Conservation (phyloP, 2,797 vertebrate genomes). For the Pantherophis alleghaniensis region DNA sequence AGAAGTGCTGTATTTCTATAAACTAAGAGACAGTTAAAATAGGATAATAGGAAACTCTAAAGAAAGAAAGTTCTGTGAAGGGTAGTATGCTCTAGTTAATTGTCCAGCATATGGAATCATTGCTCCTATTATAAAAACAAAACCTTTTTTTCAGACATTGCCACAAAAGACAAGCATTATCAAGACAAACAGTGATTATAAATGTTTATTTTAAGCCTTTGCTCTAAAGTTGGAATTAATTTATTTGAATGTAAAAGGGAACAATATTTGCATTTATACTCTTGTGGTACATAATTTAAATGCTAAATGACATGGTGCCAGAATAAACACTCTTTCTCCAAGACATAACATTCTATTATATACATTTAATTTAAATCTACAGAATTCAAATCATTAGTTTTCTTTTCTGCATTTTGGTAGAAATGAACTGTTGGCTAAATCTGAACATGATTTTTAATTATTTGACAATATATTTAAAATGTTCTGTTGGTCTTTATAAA, state of each 20-base stretch:
- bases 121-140: background rate
- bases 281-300: background rate
- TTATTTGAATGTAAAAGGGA: background rate
- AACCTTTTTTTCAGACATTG: background rate
- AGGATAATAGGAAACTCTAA: background rate
- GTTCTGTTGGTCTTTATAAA: background rate
- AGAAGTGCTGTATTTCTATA: background rate
- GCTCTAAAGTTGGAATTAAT: slow-evolving; percentile 13
- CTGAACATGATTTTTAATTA: background rate
- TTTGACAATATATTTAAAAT: background rate
- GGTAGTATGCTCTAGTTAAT: background rate
- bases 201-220: background rate
- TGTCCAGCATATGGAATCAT: background rate
- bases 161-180: background rate
- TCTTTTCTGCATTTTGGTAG: background rate
- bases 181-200: background rate
- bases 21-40: background rate
- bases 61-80: background rate
- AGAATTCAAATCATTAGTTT: background rate
- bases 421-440: background rate
- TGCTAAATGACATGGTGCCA: background rate
- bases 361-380: background rate
- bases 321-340: background rate
- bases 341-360: background rate
- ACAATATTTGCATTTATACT: background rate